Base-by-base conservation (phyloP, 92 coral and sea anemone genomes). In the Pocillopora meandrina region DNA sequence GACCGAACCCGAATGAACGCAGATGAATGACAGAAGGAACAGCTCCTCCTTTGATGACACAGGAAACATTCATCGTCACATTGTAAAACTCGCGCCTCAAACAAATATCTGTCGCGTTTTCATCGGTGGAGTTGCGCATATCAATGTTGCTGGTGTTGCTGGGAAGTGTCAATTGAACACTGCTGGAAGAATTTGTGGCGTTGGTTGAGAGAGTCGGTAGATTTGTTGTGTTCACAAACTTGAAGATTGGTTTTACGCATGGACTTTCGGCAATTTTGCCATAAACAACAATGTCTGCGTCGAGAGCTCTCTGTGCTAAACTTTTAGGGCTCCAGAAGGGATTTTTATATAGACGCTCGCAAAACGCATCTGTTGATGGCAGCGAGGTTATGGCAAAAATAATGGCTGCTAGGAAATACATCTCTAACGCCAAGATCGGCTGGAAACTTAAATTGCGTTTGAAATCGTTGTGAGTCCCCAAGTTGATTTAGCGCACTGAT, bases 21-120 rank as follows among this genome's bases (percentile, higher is more conserved):
- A 94, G 71, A 73, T 92, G 91, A 19, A 94, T 61, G 57, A 65
- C 61, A 64, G 77, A 75, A 0, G 98, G 93, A 10, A 94, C 80
- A 21, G 82, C 31, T 11, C 98, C 98, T 16, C 98, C 98, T 58
- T 94, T 94, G 79, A 94, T 90, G 5, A 94, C 92, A 49, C 98
- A 94, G 12, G 69, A 85, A 59, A 94, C 91, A 56, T 83, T 78
- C 26, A 94, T 0, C 20, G 95, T 89, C 14, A 89, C 91, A 77
- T 94, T 94, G 61, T 94, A 94, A 12, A 91, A 81, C 58, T 84
- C 90, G 59, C 84, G 76, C 58, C 26, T 58, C 76, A 42, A 69
- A 34, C 82, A 80, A 55, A 66, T 21, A 21, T 83, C 79, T 12
- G 92, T 81, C 36, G 19, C 65, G 26, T 84, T 83, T 31, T 62